Evolutionary conservation across 1,140 invertebrate species (phyloP).

Genomic region (Leptestheria dahalacensis): DNA sequence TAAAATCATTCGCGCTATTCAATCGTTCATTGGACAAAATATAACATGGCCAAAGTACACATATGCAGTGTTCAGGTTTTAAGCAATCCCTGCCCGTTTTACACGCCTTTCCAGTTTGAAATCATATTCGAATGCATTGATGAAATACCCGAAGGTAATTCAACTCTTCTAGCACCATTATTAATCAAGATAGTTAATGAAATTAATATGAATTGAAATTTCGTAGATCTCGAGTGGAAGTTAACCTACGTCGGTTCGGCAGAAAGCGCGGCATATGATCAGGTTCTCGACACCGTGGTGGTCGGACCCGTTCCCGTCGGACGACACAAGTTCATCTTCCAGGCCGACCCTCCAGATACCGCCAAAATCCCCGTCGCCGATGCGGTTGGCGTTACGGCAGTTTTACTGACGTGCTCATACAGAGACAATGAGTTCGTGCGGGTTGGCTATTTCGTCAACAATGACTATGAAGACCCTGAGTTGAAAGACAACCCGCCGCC

Average conservation of each 20-base stretch:
- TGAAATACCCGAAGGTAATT: slow-evolving; percentile 73
- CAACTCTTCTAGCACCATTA: no score
- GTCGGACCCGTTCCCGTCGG: not conserved
- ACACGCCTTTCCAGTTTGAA: slow-evolving; percentile 94
- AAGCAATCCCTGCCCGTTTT: slow-evolving; percentile 89
- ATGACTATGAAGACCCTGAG: slow-evolving; percentile 40
- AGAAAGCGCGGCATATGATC: slow-evolving; percentile 3
- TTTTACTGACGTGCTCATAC: slow-evolving; percentile 45
- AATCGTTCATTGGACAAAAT: not conserved
- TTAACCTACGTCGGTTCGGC: slow-evolving; percentile 8
- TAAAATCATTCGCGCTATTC: no score
- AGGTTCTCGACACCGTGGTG: slow-evolving; percentile 3
- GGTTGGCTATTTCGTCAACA: slow-evolving; percentile 42
- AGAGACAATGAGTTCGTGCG: slow-evolving; percentile 40
- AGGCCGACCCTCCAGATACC: slow-evolving; percentile 44
- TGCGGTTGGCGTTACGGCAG: slow-evolving; percentile 46
- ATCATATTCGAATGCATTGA: slow-evolving; percentile 96
- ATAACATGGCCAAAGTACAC: slow-evolving; percentile 84
- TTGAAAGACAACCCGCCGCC: slow-evolving; percentile 42
- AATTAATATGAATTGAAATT: not conserved
- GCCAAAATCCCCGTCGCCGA: slow-evolving; percentile 42
- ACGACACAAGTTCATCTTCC: slow-evolving; percentile 19
- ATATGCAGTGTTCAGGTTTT: slow-evolving; percentile 89
- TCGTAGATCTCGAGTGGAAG: slow-evolving; percentile 4
- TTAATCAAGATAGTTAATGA: not conserved